Base-by-base conservation (phyloP, 2,113 vertebrate genomes). In the Bufo bufo region DNA sequence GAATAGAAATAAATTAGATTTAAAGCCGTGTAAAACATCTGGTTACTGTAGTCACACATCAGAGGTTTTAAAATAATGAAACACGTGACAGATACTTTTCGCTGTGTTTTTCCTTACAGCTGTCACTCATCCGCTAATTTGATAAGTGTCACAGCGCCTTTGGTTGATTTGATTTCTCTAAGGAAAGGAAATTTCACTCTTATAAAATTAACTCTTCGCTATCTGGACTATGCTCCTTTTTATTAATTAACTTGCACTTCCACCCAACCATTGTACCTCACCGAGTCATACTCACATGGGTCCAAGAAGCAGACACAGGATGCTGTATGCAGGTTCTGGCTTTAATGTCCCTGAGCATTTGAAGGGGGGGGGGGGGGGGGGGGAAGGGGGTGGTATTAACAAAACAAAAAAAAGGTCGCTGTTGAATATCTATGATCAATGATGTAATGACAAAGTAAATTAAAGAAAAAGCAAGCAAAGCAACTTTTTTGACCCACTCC, bases 31-130 rank as follows among this genome's bases (percentile, higher is more conserved):
- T 72, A 85, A 74, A 85, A 74, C 69, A 85, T 74, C 49, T 85
- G 83, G 83, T 85, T 85, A 74, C 66, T 85, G 65, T 58, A 72
- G 83, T 72, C 66, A 58, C 49, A 74, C 33, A 33, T 52, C 82
- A 71, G 71, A 69, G 59, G 59, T 4, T 83, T 50, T 80, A 3
- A 7, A 33, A 81, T 81, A 81, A 81, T 81, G 33, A 43, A 59
- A 4, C 23, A 59, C 56, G 23, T 81, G 78, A 81, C 61, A 43
- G 17, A 59, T 61, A 45, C 6, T 54, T 78, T 45, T 61, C 58
- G 61, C 54, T 61, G 56, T 81, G 54, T 59, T 81, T 81, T 61
- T 81, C 78, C 78, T 45, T 61, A 33, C 56, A 59, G 54, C 54
- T 81, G 78, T 65, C 81, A 83, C 19, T 83, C 61, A 83, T 83